Percentiles rank a stretch among this genome's conserved stretches.
These are phyloP conservation scores for Lagorchestes hirsutus DNA, from an alignment of 2,797 vertebrate species.

Conservation along the genomic window DNA sequence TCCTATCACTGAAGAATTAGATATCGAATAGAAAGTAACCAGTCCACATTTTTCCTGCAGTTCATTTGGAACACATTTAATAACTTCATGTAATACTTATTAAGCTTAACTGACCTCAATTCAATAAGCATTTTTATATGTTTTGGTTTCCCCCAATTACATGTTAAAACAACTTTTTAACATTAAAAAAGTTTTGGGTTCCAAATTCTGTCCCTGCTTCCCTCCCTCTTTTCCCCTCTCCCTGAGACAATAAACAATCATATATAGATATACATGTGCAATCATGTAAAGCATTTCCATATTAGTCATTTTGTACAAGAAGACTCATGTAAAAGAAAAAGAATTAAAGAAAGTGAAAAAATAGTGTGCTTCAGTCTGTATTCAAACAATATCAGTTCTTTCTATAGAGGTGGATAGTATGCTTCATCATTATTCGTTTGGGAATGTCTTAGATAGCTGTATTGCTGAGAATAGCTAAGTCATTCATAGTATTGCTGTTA, in stretches of 20 bases:
- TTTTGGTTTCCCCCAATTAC: slow-evolving; percentile 8
- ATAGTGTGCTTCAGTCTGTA: background rate
- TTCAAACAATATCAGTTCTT: background rate
- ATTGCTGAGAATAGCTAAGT: background rate
- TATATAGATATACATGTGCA: background rate
- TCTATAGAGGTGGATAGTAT: background rate
- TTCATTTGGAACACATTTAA: slow-evolving; percentile 6
- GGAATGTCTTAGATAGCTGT: background rate
- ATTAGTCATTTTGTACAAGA: background rate
- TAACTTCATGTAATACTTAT: slow-evolving; percentile 13
- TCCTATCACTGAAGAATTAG: background rate
- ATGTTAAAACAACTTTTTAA: slow-evolving; percentile 17
- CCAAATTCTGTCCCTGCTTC: background rate
- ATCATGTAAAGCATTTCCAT: background rate
- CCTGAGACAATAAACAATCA: background rate
- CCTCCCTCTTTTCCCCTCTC: background rate
- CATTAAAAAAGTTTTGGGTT: background rate
- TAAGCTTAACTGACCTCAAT: slow-evolving; percentile 31
- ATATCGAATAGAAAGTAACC: background rate
- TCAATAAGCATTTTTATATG: background rate
- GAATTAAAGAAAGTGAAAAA: background rate
- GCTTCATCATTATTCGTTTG: background rate
- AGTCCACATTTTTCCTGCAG: background rate
- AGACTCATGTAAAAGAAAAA: background rate
- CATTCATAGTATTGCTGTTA: background rate